Evolutionary conservation across 1,140 invertebrate genomes (phyloP), one percentile per base, ranked within the genome.

Genomic region (Drosophila melanica): DNA sequence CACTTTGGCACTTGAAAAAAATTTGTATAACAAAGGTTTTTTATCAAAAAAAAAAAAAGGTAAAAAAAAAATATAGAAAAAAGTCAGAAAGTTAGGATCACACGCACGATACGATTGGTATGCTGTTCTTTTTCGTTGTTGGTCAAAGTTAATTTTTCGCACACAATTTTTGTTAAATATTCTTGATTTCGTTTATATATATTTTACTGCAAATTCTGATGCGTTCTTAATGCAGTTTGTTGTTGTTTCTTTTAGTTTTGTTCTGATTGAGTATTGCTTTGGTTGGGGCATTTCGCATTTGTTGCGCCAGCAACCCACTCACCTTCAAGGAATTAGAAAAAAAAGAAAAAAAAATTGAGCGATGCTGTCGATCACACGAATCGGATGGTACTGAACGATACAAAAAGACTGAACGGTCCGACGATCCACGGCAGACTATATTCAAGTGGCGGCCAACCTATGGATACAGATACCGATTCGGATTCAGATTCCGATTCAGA

Each of bases 351-450:
- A 89, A 87, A 69, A 76, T 70, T 90, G 85, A 80, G 81, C 90
- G 79, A 75, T 90, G 87, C 80, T 80, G 81, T 80, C 90, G 84
- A 91, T 86, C 89, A 90, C 87, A 89, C 90, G 78, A 82, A 79
- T 89, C 86, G 90, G 84, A 82, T 79, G 76, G 76, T 81, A 91
- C 81, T 90, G 87, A 81, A 90, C 85, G 85, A 80, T 79, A 89
- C 82, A 85, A 91, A 82, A 87, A 85, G 84, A 92, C 91, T 92
- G 91, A 91, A 91, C 90, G 89, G 90, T 92, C 91, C 91, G 91
- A 92, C 91, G 90, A 92, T 85, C 90, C 81, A 92, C 90, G 90
- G 91, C 91, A 92, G 91, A 92, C 91, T 92, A 92, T 90, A 91
- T 92, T 91, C 87, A 82, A 76, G 69, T 37, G 77, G 77, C 53